phyloP scores from a whole-genome alignment of 2,797 vertebrate species.

The Buceros bicornis region DNA sequence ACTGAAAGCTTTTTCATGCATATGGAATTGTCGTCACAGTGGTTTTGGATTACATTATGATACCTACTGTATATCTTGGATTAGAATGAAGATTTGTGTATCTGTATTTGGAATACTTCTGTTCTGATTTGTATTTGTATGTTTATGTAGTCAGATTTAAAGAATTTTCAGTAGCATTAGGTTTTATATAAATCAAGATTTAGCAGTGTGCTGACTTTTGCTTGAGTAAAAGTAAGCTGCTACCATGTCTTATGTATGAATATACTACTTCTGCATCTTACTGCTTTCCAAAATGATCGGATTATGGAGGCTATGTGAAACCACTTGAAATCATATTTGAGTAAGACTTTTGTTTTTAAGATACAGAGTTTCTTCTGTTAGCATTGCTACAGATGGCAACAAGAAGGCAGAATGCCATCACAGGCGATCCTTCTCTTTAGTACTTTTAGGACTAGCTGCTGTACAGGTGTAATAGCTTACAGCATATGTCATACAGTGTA shows the following conservation, averaged over 20 bases:
- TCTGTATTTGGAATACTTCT: background rate
- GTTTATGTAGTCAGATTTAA: background rate
- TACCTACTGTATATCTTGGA: background rate
- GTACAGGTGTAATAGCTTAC: slow-evolving; percentile 41
- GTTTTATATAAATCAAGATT: background rate
- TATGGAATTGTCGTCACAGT: background rate
- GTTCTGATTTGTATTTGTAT: background rate
- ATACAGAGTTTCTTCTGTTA: background rate
- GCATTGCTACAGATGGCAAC: background rate
- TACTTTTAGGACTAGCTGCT: background rate
- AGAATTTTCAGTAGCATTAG: background rate
- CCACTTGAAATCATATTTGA: background rate
- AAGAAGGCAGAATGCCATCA: background rate
- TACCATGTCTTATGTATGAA: background rate
- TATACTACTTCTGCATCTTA: background rate
- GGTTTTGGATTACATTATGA: background rate
- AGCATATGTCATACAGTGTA: background rate
- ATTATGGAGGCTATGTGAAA: background rate
- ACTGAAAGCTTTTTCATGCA: background rate
- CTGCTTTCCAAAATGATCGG: background rate
- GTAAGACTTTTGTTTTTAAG: background rate
- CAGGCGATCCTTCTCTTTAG: background rate
- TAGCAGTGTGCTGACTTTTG: background rate
- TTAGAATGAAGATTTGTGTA: background rate
- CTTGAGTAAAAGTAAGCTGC: background rate